A percentile compares a stretch with the other conserved stretches of the same genome.
Conservation (phyloP, 2,888 invertebrate species). For the Philopedon plagiatum region DNA sequence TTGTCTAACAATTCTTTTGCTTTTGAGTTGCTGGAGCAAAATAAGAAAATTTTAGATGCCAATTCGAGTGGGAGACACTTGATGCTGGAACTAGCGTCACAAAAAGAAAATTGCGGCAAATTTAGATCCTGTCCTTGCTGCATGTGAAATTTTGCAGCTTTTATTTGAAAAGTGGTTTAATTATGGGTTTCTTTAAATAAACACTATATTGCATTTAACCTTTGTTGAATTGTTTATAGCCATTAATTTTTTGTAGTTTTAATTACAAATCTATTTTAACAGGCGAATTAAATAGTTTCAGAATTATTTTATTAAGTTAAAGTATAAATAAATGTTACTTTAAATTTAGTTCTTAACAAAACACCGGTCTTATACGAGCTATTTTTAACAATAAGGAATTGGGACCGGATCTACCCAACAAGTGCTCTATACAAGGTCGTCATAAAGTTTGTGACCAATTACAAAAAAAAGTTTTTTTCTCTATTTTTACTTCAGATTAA, state of each 20-base stretch:
- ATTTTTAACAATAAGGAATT: too few species aligned
- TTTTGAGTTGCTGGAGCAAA: slow-evolving; percentile 7
- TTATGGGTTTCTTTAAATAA: slow-evolving; percentile 24
- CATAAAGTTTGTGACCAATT: too few species aligned
- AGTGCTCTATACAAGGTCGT: too few species aligned
- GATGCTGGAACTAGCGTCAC: slow-evolving; percentile 45
- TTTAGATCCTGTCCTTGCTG: slow-evolving; percentile 48
- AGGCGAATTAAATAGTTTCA: too few species aligned
- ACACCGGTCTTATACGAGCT: too few species aligned
- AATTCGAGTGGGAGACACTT: slow-evolving; percentile 45
- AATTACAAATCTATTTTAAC: neutral
- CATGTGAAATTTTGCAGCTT: slow-evolving; percentile 32
- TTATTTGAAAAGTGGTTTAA: slow-evolving; percentile 33
- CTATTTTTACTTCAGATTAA: too few species aligned
- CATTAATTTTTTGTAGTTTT: neutral
- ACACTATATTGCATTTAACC: slow-evolving; percentile 6
- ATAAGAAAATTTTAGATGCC: slow-evolving; percentile 14
- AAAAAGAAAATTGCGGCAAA: slow-evolving; percentile 48
- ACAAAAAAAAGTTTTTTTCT: too few species aligned
- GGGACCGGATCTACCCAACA: too few species aligned
- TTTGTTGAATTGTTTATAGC: neutral
- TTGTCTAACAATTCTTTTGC: neutral
- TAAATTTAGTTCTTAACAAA: too few species aligned
- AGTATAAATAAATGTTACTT: too few species aligned
- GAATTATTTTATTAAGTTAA: neutral